These are phyloP conservation scores for Phaonia tiefii DNA, from an alignment of 2,888 invertebrate species.

Conservation along the genomic window DNA sequence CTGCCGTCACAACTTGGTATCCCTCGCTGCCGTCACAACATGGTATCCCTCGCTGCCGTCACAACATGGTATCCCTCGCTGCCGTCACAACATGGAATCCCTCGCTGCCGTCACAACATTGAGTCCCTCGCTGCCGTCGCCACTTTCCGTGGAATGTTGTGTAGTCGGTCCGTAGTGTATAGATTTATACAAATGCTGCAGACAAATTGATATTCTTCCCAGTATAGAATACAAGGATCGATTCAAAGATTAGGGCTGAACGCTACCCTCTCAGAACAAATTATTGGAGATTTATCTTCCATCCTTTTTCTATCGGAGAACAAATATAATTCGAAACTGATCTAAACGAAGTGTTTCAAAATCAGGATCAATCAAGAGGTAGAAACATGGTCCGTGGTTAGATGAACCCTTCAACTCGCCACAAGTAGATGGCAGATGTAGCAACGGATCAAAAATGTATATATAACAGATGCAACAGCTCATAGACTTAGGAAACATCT, in stretches of 20 bases:
- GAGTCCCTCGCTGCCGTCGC: conserved; percentile 66
- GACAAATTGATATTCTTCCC: conserved; percentile 64
- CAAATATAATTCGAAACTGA: not conserved
- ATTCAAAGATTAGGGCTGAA: conserved; percentile 32
- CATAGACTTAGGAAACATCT: too few species aligned
- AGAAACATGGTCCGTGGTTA: too few species aligned
- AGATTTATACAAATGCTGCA: too few species aligned
- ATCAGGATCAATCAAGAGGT: conserved; percentile 24
- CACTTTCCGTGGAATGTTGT: conserved; percentile 69
- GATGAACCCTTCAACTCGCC: too few species aligned
- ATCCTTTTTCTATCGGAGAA: conserved; percentile 10
- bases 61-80: too few species aligned
- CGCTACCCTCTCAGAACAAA: not conserved
- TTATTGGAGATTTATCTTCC: conserved; percentile 17
- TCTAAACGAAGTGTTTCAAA: conserved; percentile 4
- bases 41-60: too few species aligned
- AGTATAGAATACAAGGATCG: conserved; percentile 43
- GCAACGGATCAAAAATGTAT: not conserved
- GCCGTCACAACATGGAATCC: too few species aligned
- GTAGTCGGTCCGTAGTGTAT: conserved; percentile 37
- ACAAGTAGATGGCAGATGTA: too few species aligned
- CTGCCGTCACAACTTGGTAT: conserved; percentile 62
- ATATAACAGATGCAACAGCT: too few species aligned
- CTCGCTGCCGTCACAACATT: too few species aligned
- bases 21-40: conserved; percentile 71